Base-by-base conservation (phyloP, 2,888 invertebrate species). In the Drosophila seclusa region DNA sequence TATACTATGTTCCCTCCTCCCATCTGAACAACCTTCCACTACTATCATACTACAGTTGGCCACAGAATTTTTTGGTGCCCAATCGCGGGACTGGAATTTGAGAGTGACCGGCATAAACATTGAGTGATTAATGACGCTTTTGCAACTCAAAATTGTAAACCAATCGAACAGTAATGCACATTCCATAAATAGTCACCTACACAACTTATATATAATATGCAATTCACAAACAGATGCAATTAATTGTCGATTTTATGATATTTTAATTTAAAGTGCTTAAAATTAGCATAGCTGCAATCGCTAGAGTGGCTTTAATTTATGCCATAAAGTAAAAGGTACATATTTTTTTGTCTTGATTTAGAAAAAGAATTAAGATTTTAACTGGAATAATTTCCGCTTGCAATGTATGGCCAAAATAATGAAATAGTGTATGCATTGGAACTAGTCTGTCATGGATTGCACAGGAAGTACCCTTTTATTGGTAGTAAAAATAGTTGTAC, bases 211-310 rank as follows among this genome's bases (percentile, higher is more conserved):
- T 24, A 8, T 7, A 24, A 45, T 24, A 24, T 45, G 16, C 16
- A 45, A 24, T 52, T 50, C 11, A 45, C 36, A 68, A 42, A 24
- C 27, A 53, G 18, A 45, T 52, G 50, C 76, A 83, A 78, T 84
- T 84, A 78, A 73, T 82, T 59, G 70, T 74, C 57, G 53, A 73
- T 52, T 79, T 76, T 79, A 74, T 85, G 86, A 85, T 83, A 67
- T 78, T 76, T 85, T 76, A 85, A 82, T 82, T 78, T 82, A 80
- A 75, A 42, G 52, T 64, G 58, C 59, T 70, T 40, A 4, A 63
- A 77, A 81, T 80, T 74, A 67, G 54, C 80, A 80, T 82, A 59
- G 55, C 18, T 54, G 63, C 52, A 58, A 27, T 61, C 45, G 53
- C 27, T 48, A 29, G 62, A 63, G 54, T 55, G 49, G 62, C 10